Conservation (phyloP, 2,888 invertebrate species). For the Papilio gigon region DNA sequence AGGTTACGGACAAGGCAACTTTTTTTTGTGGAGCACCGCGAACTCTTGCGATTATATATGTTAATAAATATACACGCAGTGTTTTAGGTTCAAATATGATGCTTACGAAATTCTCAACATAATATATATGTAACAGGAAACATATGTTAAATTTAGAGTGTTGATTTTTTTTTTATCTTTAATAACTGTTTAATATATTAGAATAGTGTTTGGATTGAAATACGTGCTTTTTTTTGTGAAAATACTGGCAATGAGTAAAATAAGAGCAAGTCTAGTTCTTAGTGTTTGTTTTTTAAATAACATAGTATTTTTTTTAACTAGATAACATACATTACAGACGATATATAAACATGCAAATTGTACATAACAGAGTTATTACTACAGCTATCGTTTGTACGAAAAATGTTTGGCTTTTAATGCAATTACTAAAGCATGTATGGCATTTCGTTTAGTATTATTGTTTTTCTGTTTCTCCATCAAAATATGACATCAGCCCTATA, state of each 20-base stretch:
- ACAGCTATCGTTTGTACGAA: not conserved
- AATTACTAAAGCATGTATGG: not conserved
- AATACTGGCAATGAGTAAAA: not conserved
- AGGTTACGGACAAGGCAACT: too few relatives aligned
- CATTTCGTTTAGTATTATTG: too few relatives aligned
- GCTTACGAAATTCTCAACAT: not conserved
- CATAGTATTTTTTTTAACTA: too few relatives aligned
- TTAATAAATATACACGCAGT: not conserved
- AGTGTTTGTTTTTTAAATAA: not conserved
- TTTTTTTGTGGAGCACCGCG: too few relatives aligned
- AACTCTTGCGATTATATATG: too few relatives aligned
- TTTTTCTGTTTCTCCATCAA: not conserved
- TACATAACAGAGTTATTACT: not conserved
- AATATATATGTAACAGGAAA: not conserved
- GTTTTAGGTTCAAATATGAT: not conserved
- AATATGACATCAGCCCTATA: not conserved
- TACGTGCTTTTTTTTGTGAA: not conserved
- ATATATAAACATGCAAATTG: slow-evolving; percentile 1
- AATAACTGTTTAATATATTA: not conserved
- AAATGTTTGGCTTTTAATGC: too few relatives aligned
- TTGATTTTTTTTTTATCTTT: not conserved
- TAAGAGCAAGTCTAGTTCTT: too few relatives aligned
- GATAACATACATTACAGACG: too few relatives aligned
- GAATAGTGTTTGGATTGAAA: not conserved
- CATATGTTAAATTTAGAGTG: not conserved